Evolutionary conservation across 2,888 invertebrate species (phyloP).

Genomic region (Drosophila kokeensis): DNA sequence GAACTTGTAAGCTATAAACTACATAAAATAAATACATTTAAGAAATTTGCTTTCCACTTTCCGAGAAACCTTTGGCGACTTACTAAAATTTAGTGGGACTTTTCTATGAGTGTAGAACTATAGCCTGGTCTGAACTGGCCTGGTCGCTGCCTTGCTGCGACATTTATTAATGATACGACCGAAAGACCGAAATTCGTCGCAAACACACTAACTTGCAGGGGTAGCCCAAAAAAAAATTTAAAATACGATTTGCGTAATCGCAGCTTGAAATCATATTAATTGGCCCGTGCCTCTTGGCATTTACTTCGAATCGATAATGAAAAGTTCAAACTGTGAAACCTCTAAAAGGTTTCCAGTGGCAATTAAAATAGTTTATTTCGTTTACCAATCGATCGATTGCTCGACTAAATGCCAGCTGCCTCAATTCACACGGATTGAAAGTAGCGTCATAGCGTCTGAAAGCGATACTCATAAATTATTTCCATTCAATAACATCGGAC

Average conservation of each 20-base stretch:
- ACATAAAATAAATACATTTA: not conserved
- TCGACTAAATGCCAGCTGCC: constrained; percentile 54
- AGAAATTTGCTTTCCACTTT: not conserved
- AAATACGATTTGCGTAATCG: constrained; percentile 62
- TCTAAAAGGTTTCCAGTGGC: constrained; percentile 35
- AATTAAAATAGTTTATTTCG: constrained; percentile 51
- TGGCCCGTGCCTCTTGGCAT: constrained; percentile 60
- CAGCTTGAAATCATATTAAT: constrained; percentile 67
- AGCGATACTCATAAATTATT: constrained; percentile 69
- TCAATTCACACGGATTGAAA: constrained; percentile 44
- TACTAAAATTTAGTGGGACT: not conserved
- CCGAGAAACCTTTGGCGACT: not conserved
- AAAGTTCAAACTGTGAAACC: constrained; percentile 57
- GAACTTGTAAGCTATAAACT: not conserved
- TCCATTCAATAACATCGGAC: constrained; percentile 36
- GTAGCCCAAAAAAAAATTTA: constrained; percentile 16
- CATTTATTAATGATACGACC: constrained; percentile 70
- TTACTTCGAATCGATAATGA: constrained; percentile 64
- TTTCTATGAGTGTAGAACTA: not conserved
- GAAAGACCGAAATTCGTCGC: constrained; percentile 33
- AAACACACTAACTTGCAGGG: constrained; percentile 27
- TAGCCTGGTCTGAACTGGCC: constrained; percentile 13
- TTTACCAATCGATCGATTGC: constrained; percentile 42
- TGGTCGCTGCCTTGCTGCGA: constrained; percentile 41
- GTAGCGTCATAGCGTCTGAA: constrained; percentile 29